These are phyloP conservation scores for Lasioglossum zephyrum DNA, from an alignment of 2,888 invertebrate species.

Conservation along the genomic window DNA sequence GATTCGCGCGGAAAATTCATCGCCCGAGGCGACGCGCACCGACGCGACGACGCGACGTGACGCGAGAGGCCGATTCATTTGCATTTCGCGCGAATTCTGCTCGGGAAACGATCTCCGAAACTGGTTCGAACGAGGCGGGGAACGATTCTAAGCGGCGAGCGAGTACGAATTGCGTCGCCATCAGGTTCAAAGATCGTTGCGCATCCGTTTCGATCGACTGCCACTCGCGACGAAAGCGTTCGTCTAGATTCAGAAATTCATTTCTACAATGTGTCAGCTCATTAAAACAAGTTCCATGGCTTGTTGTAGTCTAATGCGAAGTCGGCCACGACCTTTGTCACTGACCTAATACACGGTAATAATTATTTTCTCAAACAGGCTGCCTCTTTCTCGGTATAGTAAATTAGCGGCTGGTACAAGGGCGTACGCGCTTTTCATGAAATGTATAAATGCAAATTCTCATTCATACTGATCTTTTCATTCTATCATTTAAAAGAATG, in stretches of 20 bases:
- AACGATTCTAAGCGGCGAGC: background rate
- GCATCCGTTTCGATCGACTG: slow-evolving; percentile 51
- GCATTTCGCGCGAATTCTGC: slow-evolving; percentile 6
- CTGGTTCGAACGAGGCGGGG: background rate
- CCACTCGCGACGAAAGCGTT: slow-evolving; percentile 21
- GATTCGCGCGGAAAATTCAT: slow-evolving; percentile 31
- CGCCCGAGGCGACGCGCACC: background rate
- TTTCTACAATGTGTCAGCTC: background rate
- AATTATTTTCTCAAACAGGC: background rate
- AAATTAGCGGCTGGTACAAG: too few species aligned
- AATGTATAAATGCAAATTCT: too few species aligned
- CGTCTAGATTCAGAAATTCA: background rate
- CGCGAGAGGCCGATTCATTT: slow-evolving; percentile 22
- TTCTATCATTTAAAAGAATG: background rate
- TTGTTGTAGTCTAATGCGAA: too few species aligned
- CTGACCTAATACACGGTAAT: background rate
- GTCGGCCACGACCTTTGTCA: background rate
- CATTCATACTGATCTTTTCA: background rate
- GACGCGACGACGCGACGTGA: background rate
- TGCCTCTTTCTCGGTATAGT: background rate
- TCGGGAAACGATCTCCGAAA: background rate
- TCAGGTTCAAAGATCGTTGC: slow-evolving; percentile 46
- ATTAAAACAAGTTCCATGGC: too few species aligned
- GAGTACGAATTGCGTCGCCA: slow-evolving; percentile 10
- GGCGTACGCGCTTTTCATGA: too few species aligned